Evolutionary conservation across 2,113 vertebrate species (phyloP).

Genomic region (Athene cunicularia): DNA sequence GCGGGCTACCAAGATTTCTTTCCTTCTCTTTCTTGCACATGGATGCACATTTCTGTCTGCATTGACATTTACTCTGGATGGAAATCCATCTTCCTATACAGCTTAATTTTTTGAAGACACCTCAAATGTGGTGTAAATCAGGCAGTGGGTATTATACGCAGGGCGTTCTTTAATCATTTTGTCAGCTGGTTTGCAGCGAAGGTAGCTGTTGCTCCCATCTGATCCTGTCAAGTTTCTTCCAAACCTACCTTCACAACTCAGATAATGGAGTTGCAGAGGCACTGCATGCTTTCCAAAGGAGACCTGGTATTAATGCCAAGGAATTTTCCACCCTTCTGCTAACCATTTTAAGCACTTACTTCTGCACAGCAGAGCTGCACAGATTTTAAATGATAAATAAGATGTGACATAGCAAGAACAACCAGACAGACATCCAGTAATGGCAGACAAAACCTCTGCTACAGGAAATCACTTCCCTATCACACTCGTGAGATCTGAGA

Average conservation of each 20-base stretch:
- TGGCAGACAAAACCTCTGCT: neutral
- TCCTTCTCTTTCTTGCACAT: neutral
- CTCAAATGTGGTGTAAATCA: rapidly evolving
- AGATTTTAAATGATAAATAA: neutral
- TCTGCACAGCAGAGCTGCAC: neutral
- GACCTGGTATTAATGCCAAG: neutral
- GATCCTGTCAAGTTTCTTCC: neutral
- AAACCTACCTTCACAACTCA: neutral
- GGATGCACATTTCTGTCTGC: neutral
- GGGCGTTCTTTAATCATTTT: neutral
- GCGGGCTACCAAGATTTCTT: neutral
- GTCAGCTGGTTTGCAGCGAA: neutral
- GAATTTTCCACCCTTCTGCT: neutral
- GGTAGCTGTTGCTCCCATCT: neutral
- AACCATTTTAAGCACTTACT: neutral
- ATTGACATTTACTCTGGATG: neutral
- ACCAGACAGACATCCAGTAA: neutral
- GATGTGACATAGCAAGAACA: neutral
- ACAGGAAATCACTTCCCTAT: neutral
- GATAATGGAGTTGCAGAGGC: neutral
- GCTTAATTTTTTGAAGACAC: neutral
- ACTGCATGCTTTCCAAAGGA: neutral
- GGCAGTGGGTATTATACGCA: neutral
- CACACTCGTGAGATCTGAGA: neutral
- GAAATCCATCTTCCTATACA: neutral